Evolutionary conservation across 2,113 vertebrate species (phyloP).

Genomic region (Riparia riparia): DNA sequence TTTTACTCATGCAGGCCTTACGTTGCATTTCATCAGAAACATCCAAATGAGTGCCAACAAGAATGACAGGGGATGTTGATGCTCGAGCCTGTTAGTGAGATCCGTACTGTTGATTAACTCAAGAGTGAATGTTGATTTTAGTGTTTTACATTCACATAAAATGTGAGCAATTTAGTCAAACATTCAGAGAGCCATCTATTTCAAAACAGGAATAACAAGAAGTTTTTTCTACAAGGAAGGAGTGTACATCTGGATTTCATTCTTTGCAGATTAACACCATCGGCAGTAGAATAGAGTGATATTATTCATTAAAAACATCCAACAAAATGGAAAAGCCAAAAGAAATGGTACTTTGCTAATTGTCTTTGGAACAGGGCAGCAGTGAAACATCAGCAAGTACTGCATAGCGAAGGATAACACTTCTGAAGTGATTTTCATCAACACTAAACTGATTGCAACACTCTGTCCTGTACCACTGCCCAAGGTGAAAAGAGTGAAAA

Average conservation of each 20-base stretch:
- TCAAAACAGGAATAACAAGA: neutral
- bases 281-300: neutral
- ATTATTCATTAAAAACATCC: neutral
- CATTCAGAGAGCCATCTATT: neutral
- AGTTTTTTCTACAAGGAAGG: neutral
- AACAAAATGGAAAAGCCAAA: neutral
- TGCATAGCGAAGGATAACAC: neutral
- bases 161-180: neutral
- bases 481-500: neutral
- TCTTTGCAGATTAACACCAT: neutral
- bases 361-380: neutral
- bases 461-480: neutral
- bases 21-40: constrained; percentile 84
- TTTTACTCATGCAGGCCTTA: constrained; percentile 85
- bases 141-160: neutral
- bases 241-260: neutral
- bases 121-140: neutral
- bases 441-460: neutral
- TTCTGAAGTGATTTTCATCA: neutral
- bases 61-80: constrained; percentile 90
- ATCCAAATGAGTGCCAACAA: constrained; percentile 93
- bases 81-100: constrained; percentile 83
- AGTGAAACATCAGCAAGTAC: neutral
- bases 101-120: neutral
- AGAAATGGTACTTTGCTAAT: neutral